phyloP scores from a whole-genome alignment of 2,113 vertebrate genomes.

The Nothoprocta perdicaria region DNA sequence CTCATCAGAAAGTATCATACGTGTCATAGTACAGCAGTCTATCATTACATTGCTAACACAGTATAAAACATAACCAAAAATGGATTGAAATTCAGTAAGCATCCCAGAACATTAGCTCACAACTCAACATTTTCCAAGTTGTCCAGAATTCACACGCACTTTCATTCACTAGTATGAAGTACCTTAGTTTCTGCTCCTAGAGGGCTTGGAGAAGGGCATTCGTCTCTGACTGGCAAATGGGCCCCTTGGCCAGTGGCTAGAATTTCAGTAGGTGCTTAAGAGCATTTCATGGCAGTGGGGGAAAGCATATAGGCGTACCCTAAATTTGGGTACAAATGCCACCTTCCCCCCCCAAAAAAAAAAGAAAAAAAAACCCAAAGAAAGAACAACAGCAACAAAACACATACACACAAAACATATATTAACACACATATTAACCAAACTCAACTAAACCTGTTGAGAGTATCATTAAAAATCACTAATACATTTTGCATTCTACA shows the following conservation, averaged over 20 bases:
- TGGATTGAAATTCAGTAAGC: neutral
- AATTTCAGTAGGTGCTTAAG: neutral
- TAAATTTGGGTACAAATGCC: neutral
- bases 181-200: neutral
- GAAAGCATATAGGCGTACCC: neutral
- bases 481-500: neutral
- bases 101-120: neutral
- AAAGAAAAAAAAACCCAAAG: neutral
- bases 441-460: neutral
- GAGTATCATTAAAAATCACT: neutral
- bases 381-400: neutral
- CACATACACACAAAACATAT: too few species aligned
- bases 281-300: neutral
- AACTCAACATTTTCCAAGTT: neutral
- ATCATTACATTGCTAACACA: fast-evolving
- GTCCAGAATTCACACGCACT: neutral
- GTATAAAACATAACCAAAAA: neutral
- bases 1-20: neutral
- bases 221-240: neutral
- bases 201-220: neutral
- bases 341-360: neutral
- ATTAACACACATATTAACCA: neutral
- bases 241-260: neutral
- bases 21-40: fast-evolving
- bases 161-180: neutral